Evolutionary conservation across 2,888 invertebrate genomes (phyloP), one percentile per base, ranked within the genome.

Genomic region (Drosophila tripunctata): DNA sequence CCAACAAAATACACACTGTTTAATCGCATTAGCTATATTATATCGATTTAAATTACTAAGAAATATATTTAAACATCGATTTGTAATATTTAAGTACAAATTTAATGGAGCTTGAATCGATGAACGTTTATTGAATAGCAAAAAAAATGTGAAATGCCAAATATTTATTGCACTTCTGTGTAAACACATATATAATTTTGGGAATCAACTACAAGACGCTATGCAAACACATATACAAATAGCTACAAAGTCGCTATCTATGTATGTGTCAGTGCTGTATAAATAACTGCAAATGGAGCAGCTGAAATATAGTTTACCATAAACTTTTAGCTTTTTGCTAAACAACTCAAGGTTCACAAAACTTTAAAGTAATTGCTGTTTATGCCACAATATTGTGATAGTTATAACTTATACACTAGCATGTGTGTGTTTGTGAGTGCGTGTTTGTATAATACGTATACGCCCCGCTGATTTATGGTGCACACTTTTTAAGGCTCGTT

Each of bases 321-420:
- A 73, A 81, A 83, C 33, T 83, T 87, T 69, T 44, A 22, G 47
- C 57, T 24, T 43, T 40, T 43, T 40, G 48, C 62, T 66, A 67
- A 74, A 66, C 61, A 68, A 61, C 66, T 75, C 70, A 81, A 67
- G 66, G 67, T 55, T 81, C 62, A 10, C n/a, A 27, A 58, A 50
- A 66, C 35, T 74, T 71, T 61, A 52, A 82, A 79, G 71, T 85
- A 77, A 83, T 87, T 78, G 87, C 83, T 83, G 79, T 72, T 78
- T 76, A 87, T 83, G 62, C 75, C 71, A 71, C 68, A 78, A 81
- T 83, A 70, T 74, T 74, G 47, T 70, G 56, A 66, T 44, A 58
- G 48, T 47, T 62, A 44, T 64, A 27, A 15, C 4, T 35, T 40
- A 30, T 21, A 40, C 19, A 4, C 38, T 38, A 43, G 44, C 30